Percentiles rank a stretch among this genome's conserved stretches.
phyloP scores from a whole-genome alignment of 2,113 vertebrate species.

The Erythrolamprus reginae region DNA sequence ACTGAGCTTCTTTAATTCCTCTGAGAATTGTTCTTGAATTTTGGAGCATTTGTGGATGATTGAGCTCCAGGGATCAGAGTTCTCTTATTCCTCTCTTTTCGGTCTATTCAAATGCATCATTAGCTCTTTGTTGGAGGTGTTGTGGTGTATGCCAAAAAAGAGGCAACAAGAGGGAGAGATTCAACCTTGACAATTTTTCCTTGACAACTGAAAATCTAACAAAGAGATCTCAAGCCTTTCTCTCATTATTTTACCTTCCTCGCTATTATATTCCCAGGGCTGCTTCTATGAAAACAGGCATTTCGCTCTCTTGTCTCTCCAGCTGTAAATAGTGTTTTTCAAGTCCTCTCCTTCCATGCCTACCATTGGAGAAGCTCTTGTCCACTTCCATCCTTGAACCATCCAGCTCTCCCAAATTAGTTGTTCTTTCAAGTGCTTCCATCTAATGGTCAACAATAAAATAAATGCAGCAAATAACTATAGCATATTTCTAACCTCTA shows the following conservation, averaged over 20 bases:
- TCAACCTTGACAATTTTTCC: not conserved
- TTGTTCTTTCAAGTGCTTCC: not conserved
- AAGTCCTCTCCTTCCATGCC: not conserved
- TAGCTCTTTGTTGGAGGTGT: not conserved
- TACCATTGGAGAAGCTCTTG: conserved; percentile 30
- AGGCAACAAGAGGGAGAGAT: not conserved
- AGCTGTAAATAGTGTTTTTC: not conserved
- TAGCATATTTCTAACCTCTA: not conserved
- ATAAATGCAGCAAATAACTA: conserved; percentile 1
- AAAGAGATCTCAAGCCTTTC: not conserved
- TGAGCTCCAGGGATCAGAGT: not conserved
- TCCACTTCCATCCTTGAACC: not conserved
- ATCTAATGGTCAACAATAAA: conserved; percentile 33
- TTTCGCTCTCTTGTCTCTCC: not conserved
- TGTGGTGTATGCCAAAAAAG: not conserved
- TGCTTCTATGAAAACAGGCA: not conserved
- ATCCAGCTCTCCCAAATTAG: conserved; percentile 20
- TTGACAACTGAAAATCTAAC: not conserved
- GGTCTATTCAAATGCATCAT: not conserved
- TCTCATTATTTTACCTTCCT: not conserved
- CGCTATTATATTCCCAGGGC: not conserved
- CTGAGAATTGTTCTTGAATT: not conserved
- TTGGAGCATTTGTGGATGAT: not conserved
- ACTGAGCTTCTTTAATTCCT: not conserved
- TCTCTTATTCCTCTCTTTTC: not conserved